Conservation (phyloP, 2,113 vertebrate species). For the Corythornis vintsioides region DNA sequence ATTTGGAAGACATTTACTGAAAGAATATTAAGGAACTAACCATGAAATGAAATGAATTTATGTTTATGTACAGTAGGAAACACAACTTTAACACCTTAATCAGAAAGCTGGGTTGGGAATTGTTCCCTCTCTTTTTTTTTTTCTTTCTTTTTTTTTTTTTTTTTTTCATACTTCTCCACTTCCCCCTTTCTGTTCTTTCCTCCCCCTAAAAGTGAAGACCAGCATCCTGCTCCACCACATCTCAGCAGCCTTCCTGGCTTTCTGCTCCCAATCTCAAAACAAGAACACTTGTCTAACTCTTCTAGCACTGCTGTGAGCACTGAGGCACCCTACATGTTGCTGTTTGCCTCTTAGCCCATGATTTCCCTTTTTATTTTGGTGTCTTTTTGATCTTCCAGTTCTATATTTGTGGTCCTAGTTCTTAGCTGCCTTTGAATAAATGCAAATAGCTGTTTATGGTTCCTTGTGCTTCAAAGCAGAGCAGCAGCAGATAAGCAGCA, state of each 20-base stretch:
- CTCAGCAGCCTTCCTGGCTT: background rate
- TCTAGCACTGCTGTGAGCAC: background rate
- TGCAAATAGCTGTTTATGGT: background rate
- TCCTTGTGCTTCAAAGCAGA: background rate
- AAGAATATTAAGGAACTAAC: background rate
- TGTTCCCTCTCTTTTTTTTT: background rate
- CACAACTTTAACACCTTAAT: background rate
- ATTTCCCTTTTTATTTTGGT: background rate
- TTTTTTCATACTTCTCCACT: background rate
- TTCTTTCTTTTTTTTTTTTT: background rate
- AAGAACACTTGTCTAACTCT: background rate
- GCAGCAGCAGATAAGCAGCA: background rate
- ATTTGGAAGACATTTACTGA: background rate
- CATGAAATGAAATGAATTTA: background rate
- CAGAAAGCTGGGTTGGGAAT: background rate
- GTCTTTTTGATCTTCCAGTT: background rate
- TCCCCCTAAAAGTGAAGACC: background rate
- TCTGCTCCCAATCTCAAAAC: background rate
- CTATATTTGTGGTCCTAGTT: background rate
- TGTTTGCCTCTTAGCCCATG: background rate
- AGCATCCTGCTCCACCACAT: background rate
- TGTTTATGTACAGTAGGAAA: background rate
- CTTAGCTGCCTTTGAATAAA: background rate
- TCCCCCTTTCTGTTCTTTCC: too few relatives aligned
- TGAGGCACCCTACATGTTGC: background rate